Conservation (phyloP, 92 coral and sea anemone genomes). For the Muricea muricata region DNA sequence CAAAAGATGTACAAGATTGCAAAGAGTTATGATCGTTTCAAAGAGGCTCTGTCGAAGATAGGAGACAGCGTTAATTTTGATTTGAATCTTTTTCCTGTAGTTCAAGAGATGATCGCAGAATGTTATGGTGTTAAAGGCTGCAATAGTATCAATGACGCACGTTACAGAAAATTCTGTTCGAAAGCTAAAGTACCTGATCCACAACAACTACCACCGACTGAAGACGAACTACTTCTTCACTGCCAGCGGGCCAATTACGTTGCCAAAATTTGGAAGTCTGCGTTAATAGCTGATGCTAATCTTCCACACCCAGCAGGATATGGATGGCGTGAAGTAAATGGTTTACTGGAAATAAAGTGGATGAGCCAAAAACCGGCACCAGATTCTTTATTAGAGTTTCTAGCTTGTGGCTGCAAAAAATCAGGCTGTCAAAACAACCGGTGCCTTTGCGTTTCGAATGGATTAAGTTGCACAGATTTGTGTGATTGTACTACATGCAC, state of each 20-base stretch:
- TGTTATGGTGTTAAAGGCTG: slow-evolving; percentile 21
- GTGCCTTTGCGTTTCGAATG: slow-evolving; percentile 57
- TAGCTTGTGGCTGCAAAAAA: slow-evolving; percentile 56
- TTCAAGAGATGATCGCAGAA: slow-evolving; percentile 37
- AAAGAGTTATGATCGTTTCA: slow-evolving; percentile 1
- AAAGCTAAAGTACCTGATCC: slow-evolving; percentile 17
- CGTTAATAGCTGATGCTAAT: not conserved
- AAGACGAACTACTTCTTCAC: slow-evolving; percentile 29
- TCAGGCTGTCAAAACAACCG: slow-evolving; percentile 22
- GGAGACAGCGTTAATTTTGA: slow-evolving; percentile 5
- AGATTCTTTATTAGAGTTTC: slow-evolving; percentile 56
- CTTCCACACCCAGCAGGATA: slow-evolving; percentile 44
- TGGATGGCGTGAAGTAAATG: slow-evolving; percentile 44
- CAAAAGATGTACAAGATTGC: slow-evolving; percentile 11
- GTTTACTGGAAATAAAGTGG: slow-evolving; percentile 48
- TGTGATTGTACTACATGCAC: slow-evolving; percentile 39
- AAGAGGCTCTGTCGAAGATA: not conserved
- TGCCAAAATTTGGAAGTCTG: slow-evolving; percentile 7
- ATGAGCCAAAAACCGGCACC: slow-evolving; percentile 62
- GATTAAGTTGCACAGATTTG: slow-evolving; percentile 51
- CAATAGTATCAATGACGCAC: slow-evolving; percentile 8
- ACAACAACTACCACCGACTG: slow-evolving; percentile 16
- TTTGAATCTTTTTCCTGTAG: not conserved
- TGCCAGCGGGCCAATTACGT: slow-evolving; percentile 26
- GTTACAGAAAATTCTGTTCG: not conserved